Conservation (phyloP, 2,888 invertebrate species). For the Tromatobia lineatoria region DNA sequence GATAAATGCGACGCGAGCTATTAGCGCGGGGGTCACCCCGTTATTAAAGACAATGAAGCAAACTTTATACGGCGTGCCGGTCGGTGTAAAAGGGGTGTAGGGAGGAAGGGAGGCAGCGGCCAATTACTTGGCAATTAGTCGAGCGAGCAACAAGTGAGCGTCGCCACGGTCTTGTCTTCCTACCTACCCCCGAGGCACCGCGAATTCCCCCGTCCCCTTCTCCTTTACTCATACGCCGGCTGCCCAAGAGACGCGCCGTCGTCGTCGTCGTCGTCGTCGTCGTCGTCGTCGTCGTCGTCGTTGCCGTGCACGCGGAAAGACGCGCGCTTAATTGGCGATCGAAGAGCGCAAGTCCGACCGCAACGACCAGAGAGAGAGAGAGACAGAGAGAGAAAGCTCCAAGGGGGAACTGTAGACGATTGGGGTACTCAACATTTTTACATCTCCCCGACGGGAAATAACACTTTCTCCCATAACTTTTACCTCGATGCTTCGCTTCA, state of each 20-base stretch:
- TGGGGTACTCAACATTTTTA: background rate
- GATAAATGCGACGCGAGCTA: conserved; percentile 81
- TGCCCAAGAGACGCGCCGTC: conserved; percentile 54
- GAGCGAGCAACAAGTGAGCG: conserved; percentile 84
- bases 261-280: conserved; percentile 32
- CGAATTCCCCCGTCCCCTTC: conserved; percentile 36
- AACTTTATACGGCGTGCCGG: conserved; percentile 82
- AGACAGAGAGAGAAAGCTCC: conserved; percentile 1
- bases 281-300: conserved; percentile 36
- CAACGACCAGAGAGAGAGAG: conserved; percentile 4
- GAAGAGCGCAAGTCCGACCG: conserved; percentile 56
- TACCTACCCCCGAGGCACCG: conserved; percentile 59
- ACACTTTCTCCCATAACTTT: background rate
- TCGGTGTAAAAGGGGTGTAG: conserved; percentile 23
- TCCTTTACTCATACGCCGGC: conserved; percentile 65
- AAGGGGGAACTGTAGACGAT: conserved; percentile 9
- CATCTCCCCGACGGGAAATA: background rate
- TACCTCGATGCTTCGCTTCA: background rate
- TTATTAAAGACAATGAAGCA: conserved; percentile 85
- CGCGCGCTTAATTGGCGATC: conserved; percentile 62
- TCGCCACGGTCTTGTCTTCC: conserved; percentile 79
- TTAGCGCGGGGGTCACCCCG: conserved; percentile 82
- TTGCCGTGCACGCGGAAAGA: conserved; percentile 56
- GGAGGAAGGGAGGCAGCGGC: conserved; percentile 77
- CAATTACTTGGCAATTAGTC: conserved; percentile 86